Evolutionary conservation across 2,113 vertebrate genomes (phyloP).

Genomic region (Chaetorhynchus papuensis): DNA sequence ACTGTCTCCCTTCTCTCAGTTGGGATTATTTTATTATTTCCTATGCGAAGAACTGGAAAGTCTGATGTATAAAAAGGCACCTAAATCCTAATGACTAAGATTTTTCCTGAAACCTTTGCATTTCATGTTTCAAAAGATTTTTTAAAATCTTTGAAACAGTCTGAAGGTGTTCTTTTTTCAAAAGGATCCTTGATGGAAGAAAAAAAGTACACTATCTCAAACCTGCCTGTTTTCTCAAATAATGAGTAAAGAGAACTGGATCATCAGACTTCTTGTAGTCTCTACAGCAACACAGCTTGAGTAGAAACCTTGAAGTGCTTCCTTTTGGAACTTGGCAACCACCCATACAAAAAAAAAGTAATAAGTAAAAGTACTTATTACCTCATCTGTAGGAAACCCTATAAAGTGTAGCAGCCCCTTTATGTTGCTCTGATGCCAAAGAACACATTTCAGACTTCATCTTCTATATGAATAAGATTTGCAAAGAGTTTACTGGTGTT

Average conservation of each 20-base stretch:
- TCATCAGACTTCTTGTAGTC: not conserved
- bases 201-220: not conserved
- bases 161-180: not conserved
- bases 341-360: not conserved
- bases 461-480: not conserved
- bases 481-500: not conserved
- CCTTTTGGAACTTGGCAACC: not conserved
- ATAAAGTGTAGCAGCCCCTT: not conserved
- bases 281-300: not conserved
- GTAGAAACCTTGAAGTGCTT: not conserved
- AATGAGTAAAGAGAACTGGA: not conserved
- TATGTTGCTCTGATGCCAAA: not conserved
- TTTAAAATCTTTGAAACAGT: not conserved
- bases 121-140: constrained; percentile 6
- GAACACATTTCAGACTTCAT: constrained; percentile 33
- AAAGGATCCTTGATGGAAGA: not conserved
- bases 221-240: constrained; percentile 24
- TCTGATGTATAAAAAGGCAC: not conserved
- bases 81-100: not conserved
- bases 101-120: constrained; percentile 5
- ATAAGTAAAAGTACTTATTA: not conserved
- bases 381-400: constrained; percentile 25
- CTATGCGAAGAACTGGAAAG: not conserved
- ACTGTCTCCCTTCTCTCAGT: not conserved
- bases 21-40: not conserved